A percentile compares a stretch with the other conserved stretches of the same genome.
These are phyloP conservation scores for Anser brachyrhynchus DNA, from an alignment of 2,113 vertebrate genomes.

Conservation along the genomic window DNA sequence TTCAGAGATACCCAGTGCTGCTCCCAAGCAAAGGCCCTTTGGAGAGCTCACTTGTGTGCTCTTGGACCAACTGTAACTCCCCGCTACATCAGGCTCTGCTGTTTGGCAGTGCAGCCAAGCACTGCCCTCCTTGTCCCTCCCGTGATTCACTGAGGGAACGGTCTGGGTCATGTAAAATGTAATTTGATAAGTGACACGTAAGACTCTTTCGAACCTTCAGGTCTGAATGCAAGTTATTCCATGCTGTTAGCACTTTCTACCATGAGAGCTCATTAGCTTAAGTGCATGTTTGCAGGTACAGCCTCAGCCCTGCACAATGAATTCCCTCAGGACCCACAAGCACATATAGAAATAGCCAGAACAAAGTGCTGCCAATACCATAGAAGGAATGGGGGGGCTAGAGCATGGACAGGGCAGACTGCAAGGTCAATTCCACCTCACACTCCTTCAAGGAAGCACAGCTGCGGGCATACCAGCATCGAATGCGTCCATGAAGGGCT, in stretches of 20 bases:
- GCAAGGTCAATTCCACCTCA: not conserved
- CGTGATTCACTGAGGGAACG: not conserved
- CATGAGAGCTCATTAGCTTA: not conserved
- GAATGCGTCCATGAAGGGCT: not conserved
- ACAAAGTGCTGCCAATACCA: not conserved
- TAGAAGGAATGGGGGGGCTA: not conserved
- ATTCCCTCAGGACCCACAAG: not conserved
- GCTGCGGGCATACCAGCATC: not conserved
- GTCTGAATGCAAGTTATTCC: not conserved
- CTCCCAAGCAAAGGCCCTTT: not conserved
- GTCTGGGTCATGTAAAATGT: not conserved
- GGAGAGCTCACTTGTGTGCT: not conserved
- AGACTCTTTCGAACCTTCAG: not conserved
- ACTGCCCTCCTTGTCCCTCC: not conserved
- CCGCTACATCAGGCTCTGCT: not conserved
- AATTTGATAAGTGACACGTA: not conserved
- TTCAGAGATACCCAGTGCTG: not conserved
- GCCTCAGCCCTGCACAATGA: not conserved
- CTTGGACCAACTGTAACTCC: not conserved
- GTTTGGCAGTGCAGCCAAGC: not conserved
- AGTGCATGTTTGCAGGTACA: not conserved
- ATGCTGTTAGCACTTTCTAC: not conserved
- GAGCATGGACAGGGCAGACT: not conserved
- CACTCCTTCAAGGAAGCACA: not conserved
- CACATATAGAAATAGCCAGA: not conserved